These are phyloP conservation scores for Adelosebastes latens DNA, from an alignment of 2,797 vertebrate genomes.

Conservation along the genomic window DNA sequence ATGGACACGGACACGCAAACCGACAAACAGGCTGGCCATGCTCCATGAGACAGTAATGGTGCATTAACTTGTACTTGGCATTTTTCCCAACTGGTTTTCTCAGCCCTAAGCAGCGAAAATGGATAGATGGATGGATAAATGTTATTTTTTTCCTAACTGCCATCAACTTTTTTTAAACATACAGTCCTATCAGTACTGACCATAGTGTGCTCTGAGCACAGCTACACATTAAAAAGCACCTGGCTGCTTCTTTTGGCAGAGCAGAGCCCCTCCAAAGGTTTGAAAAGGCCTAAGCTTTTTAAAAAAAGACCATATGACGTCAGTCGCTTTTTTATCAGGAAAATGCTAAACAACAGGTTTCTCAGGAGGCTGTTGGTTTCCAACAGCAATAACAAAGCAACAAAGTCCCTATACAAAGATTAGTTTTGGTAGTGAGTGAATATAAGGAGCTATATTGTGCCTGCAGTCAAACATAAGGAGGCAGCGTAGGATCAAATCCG, in stretches of 20 bases:
- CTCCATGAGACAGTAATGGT: neutral
- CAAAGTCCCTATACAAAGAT: neutral
- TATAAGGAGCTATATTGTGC: neutral
- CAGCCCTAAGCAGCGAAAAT: neutral
- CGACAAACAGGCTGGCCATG: neutral
- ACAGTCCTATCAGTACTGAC: neutral
- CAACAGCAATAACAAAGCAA: neutral
- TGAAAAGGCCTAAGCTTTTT: neutral
- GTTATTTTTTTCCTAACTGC: neutral
- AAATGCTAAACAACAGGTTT: slow-evolving; percentile 1
- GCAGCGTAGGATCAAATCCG: neutral
- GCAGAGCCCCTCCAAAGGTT: neutral
- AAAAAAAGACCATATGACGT: neutral
- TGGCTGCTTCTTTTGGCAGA: neutral
- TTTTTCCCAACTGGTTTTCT: neutral
- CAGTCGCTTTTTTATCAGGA: neutral
- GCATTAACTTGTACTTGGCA: neutral
- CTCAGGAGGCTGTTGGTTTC: neutral
- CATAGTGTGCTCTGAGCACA: neutral
- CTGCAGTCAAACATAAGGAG: neutral
- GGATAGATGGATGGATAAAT: neutral
- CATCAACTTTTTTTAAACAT: neutral
- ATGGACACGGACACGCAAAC: neutral
- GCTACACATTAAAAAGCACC: neutral
- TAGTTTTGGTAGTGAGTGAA: neutral